Conservation (phyloP, 1,140 invertebrate genomes). For the Hypsibius dujardini region DNA sequence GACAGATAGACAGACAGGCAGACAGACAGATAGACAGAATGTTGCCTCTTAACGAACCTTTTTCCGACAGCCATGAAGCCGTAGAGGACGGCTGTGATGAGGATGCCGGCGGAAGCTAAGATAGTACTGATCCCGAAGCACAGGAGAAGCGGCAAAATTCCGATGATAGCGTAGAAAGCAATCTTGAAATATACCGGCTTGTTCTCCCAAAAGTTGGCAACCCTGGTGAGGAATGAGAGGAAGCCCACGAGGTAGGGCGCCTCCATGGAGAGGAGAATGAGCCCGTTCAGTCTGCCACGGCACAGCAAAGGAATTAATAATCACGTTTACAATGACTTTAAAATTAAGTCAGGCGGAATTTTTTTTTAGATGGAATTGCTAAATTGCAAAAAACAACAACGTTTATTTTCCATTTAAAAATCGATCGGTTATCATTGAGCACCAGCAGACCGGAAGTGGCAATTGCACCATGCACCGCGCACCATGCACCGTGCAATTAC, state of each 20-base stretch:
- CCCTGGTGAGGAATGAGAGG: background rate
- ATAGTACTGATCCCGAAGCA: background rate
- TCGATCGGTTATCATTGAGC: too few species aligned
- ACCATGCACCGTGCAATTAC: too few species aligned
- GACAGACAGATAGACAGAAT: too few species aligned
- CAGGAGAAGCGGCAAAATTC: background rate
- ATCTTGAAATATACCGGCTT: background rate
- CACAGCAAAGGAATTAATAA: background rate
- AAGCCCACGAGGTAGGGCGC: background rate
- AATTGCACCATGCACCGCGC: too few species aligned
- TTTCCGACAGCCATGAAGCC: constrained; percentile 1
- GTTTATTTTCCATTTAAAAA: too few species aligned
- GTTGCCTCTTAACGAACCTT: too few species aligned
- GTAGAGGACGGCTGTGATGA: constrained; percentile 11
- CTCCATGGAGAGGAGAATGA: background rate
- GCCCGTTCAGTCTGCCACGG: background rate
- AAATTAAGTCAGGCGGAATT: too few species aligned
- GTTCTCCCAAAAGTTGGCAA: constrained; percentile 3
- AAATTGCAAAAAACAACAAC: too few species aligned
- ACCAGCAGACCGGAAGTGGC: too few species aligned
- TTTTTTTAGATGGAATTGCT: too few species aligned
- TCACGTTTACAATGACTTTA: background rate
- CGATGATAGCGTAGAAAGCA: background rate
- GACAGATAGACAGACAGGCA: too few species aligned
- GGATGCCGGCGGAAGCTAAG: constrained; percentile 1